These are phyloP conservation scores for Schizopygopsis malacanthus DNA, from an alignment of 2,797 vertebrate species.

Conservation along the genomic window DNA sequence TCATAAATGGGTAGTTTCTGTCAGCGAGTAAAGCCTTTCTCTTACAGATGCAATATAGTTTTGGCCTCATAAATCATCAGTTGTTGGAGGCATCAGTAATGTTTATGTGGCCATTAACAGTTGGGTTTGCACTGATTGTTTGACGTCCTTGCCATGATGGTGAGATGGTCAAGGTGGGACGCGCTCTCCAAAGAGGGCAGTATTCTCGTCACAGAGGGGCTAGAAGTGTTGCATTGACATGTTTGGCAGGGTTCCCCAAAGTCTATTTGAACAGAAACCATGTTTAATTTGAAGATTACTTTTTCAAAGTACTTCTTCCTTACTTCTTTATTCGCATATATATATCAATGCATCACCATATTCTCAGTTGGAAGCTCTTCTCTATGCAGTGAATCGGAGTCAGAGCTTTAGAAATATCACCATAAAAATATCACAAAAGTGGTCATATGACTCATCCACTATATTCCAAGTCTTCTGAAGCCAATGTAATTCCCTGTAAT, in stretches of 20 bases:
- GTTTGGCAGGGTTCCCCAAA: conserved; percentile 12
- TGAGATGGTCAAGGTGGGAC: conserved; percentile 50
- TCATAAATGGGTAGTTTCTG: conserved; percentile 73
- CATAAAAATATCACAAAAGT: not conserved
- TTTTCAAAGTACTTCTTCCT: not conserved
- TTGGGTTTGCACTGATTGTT: conserved; percentile 60
- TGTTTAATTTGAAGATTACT: not conserved
- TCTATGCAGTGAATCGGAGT: not conserved
- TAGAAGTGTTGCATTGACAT: not conserved
- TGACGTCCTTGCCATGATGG: conserved; percentile 60
- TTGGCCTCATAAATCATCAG: conserved; percentile 66
- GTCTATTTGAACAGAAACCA: not conserved
- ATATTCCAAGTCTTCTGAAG: not conserved
- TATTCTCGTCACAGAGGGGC: conserved; percentile 15
- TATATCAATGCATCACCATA: not conserved
- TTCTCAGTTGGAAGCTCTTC: not conserved
- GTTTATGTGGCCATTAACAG: conserved; percentile 66
- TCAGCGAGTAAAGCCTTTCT: conserved; percentile 67
- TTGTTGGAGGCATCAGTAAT: conserved; percentile 67
- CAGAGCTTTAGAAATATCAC: too few relatives aligned
- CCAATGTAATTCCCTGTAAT: not conserved
- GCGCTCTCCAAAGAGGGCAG: conserved; percentile 11
- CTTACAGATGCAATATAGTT: conserved; percentile 62
- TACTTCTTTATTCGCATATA: not conserved
- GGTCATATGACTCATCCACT: not conserved